phyloP scores from a whole-genome alignment of 2,888 invertebrate species.

The Sinelater perroti region DNA sequence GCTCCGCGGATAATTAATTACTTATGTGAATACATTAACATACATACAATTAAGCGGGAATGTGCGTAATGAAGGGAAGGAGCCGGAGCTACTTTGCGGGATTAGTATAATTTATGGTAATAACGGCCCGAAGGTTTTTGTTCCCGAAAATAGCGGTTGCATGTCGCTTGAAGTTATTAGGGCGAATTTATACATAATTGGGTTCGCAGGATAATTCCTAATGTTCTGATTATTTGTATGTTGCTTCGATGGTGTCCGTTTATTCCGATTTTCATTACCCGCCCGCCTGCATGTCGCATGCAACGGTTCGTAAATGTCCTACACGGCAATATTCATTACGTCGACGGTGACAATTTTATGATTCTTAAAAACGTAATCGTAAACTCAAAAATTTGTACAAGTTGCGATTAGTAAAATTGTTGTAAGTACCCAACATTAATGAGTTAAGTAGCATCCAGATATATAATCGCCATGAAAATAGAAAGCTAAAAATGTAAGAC shows the following conservation, averaged over 20 bases:
- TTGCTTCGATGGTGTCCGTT: conserved; percentile 1
- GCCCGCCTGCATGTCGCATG: neutral
- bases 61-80: conserved; percentile 5
- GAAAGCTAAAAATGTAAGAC: too few species aligned
- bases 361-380: too few species aligned
- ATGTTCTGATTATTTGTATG: conserved; percentile 4
- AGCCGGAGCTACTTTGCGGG: conserved; percentile 3
- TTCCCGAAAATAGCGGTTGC: conserved; percentile 8
- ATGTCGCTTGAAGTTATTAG: conserved; percentile 10
- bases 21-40: conserved; percentile 10
- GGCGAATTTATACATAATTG: conserved; percentile 19
- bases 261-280: conserved; percentile 6
- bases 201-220: conserved; percentile 7
- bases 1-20: neutral
- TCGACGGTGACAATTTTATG: too few species aligned
- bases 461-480: too few species aligned
- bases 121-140: too few species aligned
- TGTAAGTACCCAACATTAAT: too few species aligned
- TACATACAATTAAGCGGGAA: conserved; percentile 8
- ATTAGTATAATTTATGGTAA: conserved; percentile 17
- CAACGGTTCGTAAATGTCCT: too few species aligned
- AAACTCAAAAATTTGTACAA: too few species aligned
- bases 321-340: too few species aligned
- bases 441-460: too few species aligned
- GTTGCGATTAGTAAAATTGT: too few species aligned